A percentile compares a stretch with the other conserved stretches of the same genome.
Conservation (phyloP, 2,888 invertebrate species). For the Tachystola acroxantha region DNA sequence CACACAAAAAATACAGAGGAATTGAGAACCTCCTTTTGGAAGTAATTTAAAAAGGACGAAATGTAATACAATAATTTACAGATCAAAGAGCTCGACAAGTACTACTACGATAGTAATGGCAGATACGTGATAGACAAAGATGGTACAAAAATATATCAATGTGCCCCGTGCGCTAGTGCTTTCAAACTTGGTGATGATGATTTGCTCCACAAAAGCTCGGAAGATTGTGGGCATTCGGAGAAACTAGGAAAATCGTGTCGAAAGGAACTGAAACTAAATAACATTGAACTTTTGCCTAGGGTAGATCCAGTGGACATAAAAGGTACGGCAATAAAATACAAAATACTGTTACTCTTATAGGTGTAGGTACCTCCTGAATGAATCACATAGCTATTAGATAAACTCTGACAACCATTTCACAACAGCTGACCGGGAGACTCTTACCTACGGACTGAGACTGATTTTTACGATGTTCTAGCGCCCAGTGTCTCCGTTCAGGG, state of each 20-base stretch:
- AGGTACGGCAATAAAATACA: slow-evolving; percentile 26
- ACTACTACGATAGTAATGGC: slow-evolving; percentile 45
- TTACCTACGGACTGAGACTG: too few relatives aligned
- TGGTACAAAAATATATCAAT: slow-evolving; percentile 44
- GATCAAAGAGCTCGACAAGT: slow-evolving; percentile 27
- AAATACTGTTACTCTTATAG: too few relatives aligned
- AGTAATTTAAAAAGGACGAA: too few relatives aligned
- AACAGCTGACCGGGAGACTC: too few relatives aligned
- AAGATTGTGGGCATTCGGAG: slow-evolving; percentile 47
- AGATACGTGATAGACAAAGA: slow-evolving; percentile 33
- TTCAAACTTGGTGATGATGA: slow-evolving; percentile 34
- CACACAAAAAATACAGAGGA: too few relatives aligned
- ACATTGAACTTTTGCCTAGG: slow-evolving; percentile 32
- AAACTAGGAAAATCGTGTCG: slow-evolving; percentile 26
- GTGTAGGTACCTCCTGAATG: too few relatives aligned
- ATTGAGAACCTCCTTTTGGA: too few relatives aligned
- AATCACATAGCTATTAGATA: too few relatives aligned
- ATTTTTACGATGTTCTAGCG: too few relatives aligned
- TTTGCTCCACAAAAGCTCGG: slow-evolving; percentile 29
- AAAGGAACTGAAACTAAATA: slow-evolving; percentile 24
- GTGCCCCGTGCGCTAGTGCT: slow-evolving; percentile 42
- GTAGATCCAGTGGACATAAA: slow-evolving; percentile 32
- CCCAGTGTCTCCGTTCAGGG: too few relatives aligned
- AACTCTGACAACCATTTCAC: too few relatives aligned
- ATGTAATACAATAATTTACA: too few relatives aligned